Percentiles rank a stretch among this genome's conserved stretches.
phyloP scores from a whole-genome alignment of 2,797 vertebrate species.

The Acestrorhynchus altus region DNA sequence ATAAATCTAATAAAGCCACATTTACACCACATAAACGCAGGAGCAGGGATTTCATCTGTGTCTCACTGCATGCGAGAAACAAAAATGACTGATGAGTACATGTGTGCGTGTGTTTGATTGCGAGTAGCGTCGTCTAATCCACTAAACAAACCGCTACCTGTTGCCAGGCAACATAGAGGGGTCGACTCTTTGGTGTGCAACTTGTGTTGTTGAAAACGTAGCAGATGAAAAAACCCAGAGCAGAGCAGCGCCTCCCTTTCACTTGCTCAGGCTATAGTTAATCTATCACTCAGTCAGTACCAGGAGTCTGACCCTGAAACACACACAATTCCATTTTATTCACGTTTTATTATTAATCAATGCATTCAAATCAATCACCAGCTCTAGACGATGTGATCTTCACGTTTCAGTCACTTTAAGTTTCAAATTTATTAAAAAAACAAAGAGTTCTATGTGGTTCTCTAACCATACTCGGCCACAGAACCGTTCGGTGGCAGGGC shows the following conservation, averaged over 20 bases:
- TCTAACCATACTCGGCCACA: too few species aligned
- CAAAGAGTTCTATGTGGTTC: too few species aligned
- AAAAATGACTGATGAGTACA: conserved; percentile 19
- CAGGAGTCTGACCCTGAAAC: conserved; percentile 1
- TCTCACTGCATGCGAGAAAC: conserved; percentile 11
- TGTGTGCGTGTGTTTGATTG: conserved; percentile 1
- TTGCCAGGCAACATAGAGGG: conserved; percentile 58
- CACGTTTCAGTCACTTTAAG: too few species aligned
- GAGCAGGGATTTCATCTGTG: conserved; percentile 8
- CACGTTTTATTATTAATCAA: too few species aligned
- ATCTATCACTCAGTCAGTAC: background rate
- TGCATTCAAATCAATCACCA: too few species aligned
- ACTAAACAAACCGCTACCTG: conserved; percentile 52
- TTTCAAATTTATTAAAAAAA: too few species aligned
- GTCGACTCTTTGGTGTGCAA: conserved; percentile 29
- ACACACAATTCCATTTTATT: background rate
- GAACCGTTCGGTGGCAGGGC: too few species aligned
- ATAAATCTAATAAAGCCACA: conserved; percentile 5
- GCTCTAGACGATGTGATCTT: too few species aligned
- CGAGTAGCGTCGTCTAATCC: conserved; percentile 8
- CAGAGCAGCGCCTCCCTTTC: too few species aligned
- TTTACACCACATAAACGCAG: background rate
- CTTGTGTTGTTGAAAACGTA: conserved; percentile 48
- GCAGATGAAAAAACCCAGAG: background rate
- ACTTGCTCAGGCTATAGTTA: background rate